These are phyloP conservation scores for Parazoanthus swiftii DNA, from an alignment of 92 coral and sea anemone species.

Conservation along the genomic window DNA sequence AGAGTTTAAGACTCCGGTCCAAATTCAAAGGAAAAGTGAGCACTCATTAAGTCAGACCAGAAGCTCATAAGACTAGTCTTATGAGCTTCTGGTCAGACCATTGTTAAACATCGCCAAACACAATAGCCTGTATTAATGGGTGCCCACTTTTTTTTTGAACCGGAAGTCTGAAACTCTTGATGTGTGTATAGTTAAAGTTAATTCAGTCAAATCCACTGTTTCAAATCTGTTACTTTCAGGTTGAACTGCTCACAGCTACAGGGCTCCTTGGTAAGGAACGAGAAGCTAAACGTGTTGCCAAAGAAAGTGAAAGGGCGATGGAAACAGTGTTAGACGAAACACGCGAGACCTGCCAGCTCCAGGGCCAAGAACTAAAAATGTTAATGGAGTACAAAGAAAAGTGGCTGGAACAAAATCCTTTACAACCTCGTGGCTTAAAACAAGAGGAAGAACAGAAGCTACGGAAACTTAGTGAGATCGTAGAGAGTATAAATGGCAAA, in stretches of 20 bases:
- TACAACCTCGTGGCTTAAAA: neutral
- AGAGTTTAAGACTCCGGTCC: no score
- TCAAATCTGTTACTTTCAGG: neutral
- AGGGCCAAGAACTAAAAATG: slow-evolving; percentile 2
- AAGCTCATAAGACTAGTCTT: no score
- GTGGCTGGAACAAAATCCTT: neutral
- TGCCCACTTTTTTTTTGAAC: no score
- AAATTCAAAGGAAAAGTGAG: no score
- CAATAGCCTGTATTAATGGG: no score
- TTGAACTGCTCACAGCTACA: slow-evolving; percentile 24
- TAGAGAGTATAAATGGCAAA: slow-evolving; percentile 8
- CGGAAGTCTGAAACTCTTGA: no score
- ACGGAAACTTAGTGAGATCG: slow-evolving; percentile 2
- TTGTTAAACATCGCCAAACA: no score
- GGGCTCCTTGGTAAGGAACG: slow-evolving; percentile 19
- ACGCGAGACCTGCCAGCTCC: slow-evolving; percentile 20
- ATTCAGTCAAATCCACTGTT: neutral
- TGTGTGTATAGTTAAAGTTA: no score
- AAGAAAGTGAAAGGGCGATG: slow-evolving; percentile 10
- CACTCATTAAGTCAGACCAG: no score
- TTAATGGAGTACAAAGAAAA: slow-evolving; percentile 5
- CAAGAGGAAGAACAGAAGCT: slow-evolving; percentile 19
- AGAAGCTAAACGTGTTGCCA: slow-evolving; percentile 12
- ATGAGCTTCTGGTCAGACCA: no score
- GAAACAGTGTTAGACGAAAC: slow-evolving; percentile 28